These are phyloP conservation scores for Psittacula derbiana DNA, from an alignment of 2,797 vertebrate genomes.

Conservation along the genomic window DNA sequence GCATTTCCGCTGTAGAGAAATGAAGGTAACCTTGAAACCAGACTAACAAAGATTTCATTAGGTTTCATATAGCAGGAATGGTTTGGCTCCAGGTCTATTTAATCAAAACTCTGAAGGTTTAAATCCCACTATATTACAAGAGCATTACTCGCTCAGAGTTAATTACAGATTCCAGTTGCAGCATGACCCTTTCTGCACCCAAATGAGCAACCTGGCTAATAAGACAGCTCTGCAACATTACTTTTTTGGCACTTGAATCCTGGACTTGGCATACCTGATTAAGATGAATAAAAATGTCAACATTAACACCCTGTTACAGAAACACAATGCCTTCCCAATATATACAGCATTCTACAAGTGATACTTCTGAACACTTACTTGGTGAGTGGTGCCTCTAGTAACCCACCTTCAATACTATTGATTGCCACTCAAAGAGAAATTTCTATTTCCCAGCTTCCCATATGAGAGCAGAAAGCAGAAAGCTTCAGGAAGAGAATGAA, in stretches of 20 bases:
- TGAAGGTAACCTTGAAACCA: neutral
- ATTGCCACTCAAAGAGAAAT: neutral
- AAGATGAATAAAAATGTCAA: neutral
- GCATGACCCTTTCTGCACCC: neutral
- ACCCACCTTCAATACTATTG: neutral
- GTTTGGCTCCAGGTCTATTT: neutral
- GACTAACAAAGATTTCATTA: neutral
- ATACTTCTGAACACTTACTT: neutral
- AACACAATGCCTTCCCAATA: neutral
- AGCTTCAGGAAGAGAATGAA: neutral
- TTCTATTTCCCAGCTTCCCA: neutral
- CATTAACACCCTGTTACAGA: neutral
- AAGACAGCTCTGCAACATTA: neutral
- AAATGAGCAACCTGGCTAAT: neutral
- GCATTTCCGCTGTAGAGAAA: neutral
- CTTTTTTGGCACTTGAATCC: neutral
- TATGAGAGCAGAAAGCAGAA: neutral
- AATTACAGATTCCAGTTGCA: neutral
- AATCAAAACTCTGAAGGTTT: neutral
- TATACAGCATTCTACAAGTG: neutral
- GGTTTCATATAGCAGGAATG: neutral
- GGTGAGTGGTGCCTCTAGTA: neutral
- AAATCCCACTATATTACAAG: neutral
- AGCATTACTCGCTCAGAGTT: neutral
- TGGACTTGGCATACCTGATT: neutral